Percentiles rank a stretch among this genome's conserved stretches.
phyloP scores from a whole-genome alignment of 2,888 invertebrate genomes.

The Zeuzera pyrina region DNA sequence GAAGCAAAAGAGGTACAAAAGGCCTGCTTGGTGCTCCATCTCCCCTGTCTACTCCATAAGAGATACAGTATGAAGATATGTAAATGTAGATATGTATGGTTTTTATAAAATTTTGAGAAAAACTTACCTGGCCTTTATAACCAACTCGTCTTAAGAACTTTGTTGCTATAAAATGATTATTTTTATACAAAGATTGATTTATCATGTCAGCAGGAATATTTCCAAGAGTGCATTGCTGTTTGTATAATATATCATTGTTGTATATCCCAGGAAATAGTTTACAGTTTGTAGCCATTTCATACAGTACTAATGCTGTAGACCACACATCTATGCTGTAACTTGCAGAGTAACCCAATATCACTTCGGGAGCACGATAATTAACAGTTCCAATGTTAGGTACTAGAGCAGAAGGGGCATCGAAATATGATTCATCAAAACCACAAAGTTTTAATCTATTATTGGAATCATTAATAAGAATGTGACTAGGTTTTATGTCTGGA shows the following conservation, averaged over 20 bases:
- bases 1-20: no score
- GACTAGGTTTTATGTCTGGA: conserved; percentile 47
- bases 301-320: conserved; percentile 40
- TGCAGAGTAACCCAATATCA: conserved; percentile 36
- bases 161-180: conserved; percentile 22
- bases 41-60: no score
- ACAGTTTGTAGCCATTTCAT: conserved; percentile 36
- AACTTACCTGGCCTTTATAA: conserved; percentile 17
- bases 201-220: conserved; percentile 30
- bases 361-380: conserved; percentile 43
- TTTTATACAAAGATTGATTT: conserved; percentile 15
- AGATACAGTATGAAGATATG: no score
- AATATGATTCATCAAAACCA: conserved; percentile 40
- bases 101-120: no score
- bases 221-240: conserved; percentile 35
- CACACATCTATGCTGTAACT: conserved; percentile 41
- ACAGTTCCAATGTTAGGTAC: conserved; percentile 25
- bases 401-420: conserved; percentile 12
- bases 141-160: conserved; percentile 20
- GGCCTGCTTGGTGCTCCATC: no score
- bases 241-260: conserved; percentile 34
- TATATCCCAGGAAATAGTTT: conserved; percentile 26
- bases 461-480: conserved; percentile 34
- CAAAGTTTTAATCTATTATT: conserved; percentile 33
- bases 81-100: no score